These are phyloP conservation scores for Neuroscelio doddi DNA, from an alignment of 2,888 invertebrate species.

Conservation along the genomic window DNA sequence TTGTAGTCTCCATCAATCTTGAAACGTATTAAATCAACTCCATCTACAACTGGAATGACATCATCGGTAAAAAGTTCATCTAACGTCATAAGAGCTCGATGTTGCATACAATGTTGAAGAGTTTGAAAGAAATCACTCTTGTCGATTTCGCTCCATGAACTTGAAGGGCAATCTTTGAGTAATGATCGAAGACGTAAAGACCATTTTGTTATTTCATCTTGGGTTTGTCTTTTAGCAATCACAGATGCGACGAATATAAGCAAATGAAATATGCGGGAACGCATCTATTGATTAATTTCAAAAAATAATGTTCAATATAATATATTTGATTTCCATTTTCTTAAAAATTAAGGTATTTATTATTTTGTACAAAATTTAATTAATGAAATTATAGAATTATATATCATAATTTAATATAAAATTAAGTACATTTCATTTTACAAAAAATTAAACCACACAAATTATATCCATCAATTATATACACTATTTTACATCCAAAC, in stretches of 20 bases:
- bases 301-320: no score
- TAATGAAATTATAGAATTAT: no score
- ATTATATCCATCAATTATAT: no score
- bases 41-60: constrained; percentile 77
- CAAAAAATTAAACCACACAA: no score
- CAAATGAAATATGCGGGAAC: constrained; percentile 40
- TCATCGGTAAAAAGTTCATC: constrained; percentile 77
- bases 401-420: no score
- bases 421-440: no score
- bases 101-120: constrained; percentile 59
- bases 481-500: no score
- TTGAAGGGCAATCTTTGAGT: constrained; percentile 57
- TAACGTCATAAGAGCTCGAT: constrained; percentile 74
- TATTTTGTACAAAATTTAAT: no score
- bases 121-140: constrained; percentile 55
- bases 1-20: constrained; percentile 49
- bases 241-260: constrained; percentile 42
- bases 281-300: constrained; percentile 55
- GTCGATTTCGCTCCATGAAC: constrained; percentile 42
- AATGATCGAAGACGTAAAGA: constrained; percentile 50
- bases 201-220: constrained; percentile 55
- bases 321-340: no score
- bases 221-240: constrained; percentile 17
- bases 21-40: constrained; percentile 77
- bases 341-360: no score